Evolutionary conservation across 2,113 vertebrate species (phyloP).

Genomic region (Nesospiza acunhae): DNA sequence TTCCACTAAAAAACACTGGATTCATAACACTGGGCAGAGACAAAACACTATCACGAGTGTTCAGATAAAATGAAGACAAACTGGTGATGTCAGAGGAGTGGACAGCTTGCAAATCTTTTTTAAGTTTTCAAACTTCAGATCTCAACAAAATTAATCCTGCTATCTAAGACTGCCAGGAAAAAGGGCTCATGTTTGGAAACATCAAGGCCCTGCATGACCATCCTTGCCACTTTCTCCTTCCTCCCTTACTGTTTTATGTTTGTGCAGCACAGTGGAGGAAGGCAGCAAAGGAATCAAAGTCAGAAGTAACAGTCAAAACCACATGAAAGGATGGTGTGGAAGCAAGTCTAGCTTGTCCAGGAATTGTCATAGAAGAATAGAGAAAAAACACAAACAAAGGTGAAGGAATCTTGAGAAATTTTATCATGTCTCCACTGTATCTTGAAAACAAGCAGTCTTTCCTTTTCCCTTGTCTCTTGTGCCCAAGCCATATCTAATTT

Average conservation of each 20-base stretch:
- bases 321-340: neutral
- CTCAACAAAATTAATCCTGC: neutral
- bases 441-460: neutral
- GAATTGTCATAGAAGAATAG: neutral
- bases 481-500: rapidly evolving
- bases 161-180: neutral
- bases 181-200: neutral
- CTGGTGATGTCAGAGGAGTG: neutral
- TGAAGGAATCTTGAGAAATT: neutral
- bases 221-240: neutral
- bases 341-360: rapidly evolving
- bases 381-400: neutral
- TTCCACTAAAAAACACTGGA: neutral
- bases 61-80: neutral
- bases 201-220: neutral
- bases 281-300: neutral
- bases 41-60: rapidly evolving
- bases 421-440: neutral
- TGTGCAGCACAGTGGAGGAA: neutral
- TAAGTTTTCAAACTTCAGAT: neutral
- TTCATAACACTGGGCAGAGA: neutral
- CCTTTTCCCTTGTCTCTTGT: neutral
- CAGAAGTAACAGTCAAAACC: neutral
- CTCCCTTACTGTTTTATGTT: neutral
- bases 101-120: neutral